Evolutionary conservation across 1,140 invertebrate genomes (phyloP), one percentile per base, ranked within the genome.

Genomic region (Asbolus verrucosus): DNA sequence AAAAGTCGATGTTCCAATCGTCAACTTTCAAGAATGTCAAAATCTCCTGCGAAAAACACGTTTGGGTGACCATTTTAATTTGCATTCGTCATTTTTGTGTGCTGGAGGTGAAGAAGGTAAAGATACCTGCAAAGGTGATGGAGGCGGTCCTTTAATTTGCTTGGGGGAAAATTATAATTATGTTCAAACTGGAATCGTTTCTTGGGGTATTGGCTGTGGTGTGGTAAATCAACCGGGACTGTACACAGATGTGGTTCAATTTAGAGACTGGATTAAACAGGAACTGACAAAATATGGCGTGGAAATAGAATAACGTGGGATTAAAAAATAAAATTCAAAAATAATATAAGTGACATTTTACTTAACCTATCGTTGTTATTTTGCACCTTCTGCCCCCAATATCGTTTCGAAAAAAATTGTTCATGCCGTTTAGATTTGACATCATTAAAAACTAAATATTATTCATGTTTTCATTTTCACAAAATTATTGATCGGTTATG

Each of bases 121-220:
- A 75, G 91, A 92, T 73, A 89, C 90, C 0, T 93, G 91, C 76
- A 86, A 82, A 70, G 88, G 87, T 69, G 84, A 85, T 41, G 83
- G 83, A 2, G 83, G 83, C 0, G 80, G 86, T 39, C 89, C 90
- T 1, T 65, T 92, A 4, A 85, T 88, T 46, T 91, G 89, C 76
- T 83, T 41, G 11, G 69, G 78, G 1, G 77, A 86, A 31, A 82
- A 82, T 0, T 75, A 74, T 4, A 82, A 83, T 1, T 90, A 81
- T 72, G 74, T 83, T 38, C 82, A 86, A 66, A 82, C 81, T 15
- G 87, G 87, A 15, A 81, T 88, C n/a, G 85, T 87, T 2, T 83
- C 85, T 1, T 88, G 86, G 86, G 87, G 87, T 16, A 82, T 87
- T 33, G 86, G 79, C 8, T 84, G 83, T 67, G 82, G 79, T 0